Percentiles rank a stretch among this genome's conserved stretches.
Conservation (phyloP, 2,888 invertebrate genomes). For the Odontocerum albicorne region DNA sequence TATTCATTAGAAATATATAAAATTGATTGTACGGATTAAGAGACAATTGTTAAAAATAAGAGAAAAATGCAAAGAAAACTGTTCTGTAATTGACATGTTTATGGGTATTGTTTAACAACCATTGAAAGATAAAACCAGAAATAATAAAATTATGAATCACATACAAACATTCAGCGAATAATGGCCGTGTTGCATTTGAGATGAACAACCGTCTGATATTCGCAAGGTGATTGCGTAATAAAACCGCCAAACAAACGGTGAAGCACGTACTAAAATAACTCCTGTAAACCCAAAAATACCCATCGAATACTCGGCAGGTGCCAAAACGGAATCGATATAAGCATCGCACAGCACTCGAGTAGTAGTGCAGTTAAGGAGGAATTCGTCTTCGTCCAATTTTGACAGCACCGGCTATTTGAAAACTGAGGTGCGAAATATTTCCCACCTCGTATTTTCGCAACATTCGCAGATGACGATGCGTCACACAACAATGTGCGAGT, state of each 20-base stretch:
- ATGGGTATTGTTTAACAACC: too few species aligned
- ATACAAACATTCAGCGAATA: too few species aligned
- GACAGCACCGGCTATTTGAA: background rate
- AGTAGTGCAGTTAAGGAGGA: background rate
- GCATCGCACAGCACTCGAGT: background rate
- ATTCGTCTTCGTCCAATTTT: conserved; percentile 6
- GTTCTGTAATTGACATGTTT: too few species aligned
- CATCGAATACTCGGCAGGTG: background rate
- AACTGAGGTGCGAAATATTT: background rate
- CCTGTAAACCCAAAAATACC: background rate
- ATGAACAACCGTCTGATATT: too few species aligned
- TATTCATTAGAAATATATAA: too few species aligned
- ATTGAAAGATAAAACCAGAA: too few species aligned
- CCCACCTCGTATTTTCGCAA: background rate
- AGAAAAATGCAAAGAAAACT: too few species aligned
- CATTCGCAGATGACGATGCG: background rate
- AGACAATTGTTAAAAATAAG: too few species aligned
- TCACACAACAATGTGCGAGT: background rate
- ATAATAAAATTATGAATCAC: too few species aligned
- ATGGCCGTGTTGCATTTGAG: too few species aligned
- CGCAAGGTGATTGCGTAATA: background rate
- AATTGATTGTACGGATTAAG: too few species aligned
- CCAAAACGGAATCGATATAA: conserved; percentile 8
- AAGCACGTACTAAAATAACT: background rate
- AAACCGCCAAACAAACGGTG: background rate